These are phyloP conservation scores for Psococerastis gibbosa DNA, from an alignment of 2,888 invertebrate genomes.

Conservation along the genomic window DNA sequence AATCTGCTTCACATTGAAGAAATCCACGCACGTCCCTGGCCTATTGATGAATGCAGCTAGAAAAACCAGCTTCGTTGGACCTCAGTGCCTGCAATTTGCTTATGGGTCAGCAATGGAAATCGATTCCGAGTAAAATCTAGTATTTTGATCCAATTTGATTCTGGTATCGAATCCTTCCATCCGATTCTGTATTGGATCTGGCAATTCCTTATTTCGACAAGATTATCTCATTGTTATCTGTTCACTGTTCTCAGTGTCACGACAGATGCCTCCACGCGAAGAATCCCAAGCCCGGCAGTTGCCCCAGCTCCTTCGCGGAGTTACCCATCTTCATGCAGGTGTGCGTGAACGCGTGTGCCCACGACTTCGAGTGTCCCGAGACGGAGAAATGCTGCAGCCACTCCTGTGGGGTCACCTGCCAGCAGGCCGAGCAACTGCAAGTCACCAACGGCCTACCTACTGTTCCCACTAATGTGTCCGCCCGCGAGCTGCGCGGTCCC, in stretches of 20 bases:
- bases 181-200: too few species aligned
- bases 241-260: not conserved
- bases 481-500: conserved; percentile 34
- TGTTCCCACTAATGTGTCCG: conserved; percentile 37
- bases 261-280: not conserved
- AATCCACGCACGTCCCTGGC: too few species aligned
- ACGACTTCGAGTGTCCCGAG: conserved; percentile 49
- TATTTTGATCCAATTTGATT: too few species aligned
- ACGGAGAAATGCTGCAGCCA: conserved; percentile 48
- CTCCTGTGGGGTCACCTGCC: conserved; percentile 48
- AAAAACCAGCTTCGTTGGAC: too few species aligned
- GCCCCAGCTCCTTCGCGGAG: not conserved
- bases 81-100: too few species aligned
- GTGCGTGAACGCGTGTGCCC: conserved; percentile 25
- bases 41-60: too few species aligned
- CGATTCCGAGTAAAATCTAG: too few species aligned
- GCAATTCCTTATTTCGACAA: too few species aligned
- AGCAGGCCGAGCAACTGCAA: conserved; percentile 36
- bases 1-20: too few species aligned
- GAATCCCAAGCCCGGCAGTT: not conserved
- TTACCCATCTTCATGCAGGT: not conserved
- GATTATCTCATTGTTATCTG: too few species aligned
- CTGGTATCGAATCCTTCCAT: too few species aligned
- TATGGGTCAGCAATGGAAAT: too few species aligned
- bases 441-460: conserved; percentile 35